Percentiles rank a stretch among this genome's conserved stretches.
phyloP scores from a whole-genome alignment of 2,888 invertebrate genomes.

The Bombylius major region DNA sequence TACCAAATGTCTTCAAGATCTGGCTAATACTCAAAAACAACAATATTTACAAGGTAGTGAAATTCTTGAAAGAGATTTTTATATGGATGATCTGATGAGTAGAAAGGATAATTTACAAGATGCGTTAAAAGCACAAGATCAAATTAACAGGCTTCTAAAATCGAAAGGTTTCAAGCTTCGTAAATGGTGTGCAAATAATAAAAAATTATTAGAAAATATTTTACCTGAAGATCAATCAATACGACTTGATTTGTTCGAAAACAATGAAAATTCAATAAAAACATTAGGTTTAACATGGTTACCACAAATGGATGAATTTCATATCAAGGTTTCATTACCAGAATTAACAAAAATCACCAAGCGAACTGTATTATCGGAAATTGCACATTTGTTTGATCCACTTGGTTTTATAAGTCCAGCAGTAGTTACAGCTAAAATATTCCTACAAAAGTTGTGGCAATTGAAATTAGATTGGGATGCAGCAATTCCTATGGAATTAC shows the following conservation, averaged over 20 bases:
- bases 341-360: slow-evolving; percentile 5
- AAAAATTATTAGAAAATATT: neutral
- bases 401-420: slow-evolving; percentile 9
- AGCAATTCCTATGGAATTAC: neutral
- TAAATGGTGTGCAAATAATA: slow-evolving; percentile 7
- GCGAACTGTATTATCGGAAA: slow-evolving; percentile 2
- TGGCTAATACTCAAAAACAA: slow-evolving; percentile 10
- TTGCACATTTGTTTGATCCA: slow-evolving; percentile 11
- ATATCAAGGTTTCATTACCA: neutral
- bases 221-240: neutral
- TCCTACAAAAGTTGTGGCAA: slow-evolving; percentile 11
- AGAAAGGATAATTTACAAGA: neutral
- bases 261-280: neutral
- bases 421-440: slow-evolving; percentile 10
- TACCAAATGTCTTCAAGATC: neutral
- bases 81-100: too few relatives aligned
- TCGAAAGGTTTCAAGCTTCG: slow-evolving; percentile 6
- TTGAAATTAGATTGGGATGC: neutral
- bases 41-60: slow-evolving; percentile 6
- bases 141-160: slow-evolving; percentile 3
- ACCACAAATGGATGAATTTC: slow-evolving; percentile 9
- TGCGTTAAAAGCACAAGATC: slow-evolving; percentile 5
- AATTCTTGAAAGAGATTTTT: neutral
- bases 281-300: slow-evolving; percentile 8
- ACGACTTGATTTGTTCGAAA: neutral